Percentiles rank a stretch among this genome's conserved stretches.
phyloP scores from a whole-genome alignment of 2,113 vertebrate genomes.

The Carlito syrichta region DNA sequence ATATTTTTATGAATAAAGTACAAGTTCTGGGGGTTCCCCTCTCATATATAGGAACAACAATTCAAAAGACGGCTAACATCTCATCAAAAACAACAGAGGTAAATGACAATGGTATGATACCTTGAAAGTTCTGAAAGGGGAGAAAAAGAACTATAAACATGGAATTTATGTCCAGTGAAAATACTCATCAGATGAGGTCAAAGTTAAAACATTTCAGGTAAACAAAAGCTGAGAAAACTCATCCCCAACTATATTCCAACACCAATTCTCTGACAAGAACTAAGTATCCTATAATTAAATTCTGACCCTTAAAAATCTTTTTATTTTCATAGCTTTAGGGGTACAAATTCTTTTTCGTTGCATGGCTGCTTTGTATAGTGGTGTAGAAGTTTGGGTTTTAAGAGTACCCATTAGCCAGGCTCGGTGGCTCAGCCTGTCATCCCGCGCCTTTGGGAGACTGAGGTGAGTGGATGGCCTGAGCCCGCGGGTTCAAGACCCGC shows the following conservation, averaged over 20 bases:
- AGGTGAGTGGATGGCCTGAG: too few species aligned
- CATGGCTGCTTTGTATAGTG: too few species aligned
- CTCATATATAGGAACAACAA: background rate
- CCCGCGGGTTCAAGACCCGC: too few species aligned
- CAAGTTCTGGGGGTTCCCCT: too few species aligned
- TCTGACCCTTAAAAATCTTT: too few species aligned
- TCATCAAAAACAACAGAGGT: background rate
- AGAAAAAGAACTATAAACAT: background rate
- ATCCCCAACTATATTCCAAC: background rate
- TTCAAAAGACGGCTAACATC: background rate
- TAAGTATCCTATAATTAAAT: background rate
- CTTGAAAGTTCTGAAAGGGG: background rate
- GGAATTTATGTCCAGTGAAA: background rate
- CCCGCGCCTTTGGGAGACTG: too few species aligned
- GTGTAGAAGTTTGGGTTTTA: too few species aligned
- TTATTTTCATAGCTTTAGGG: too few species aligned
- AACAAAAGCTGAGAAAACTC: background rate
- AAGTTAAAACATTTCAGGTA: background rate
- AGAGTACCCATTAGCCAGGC: too few species aligned
- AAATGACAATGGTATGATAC: background rate
- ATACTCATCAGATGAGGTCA: background rate
- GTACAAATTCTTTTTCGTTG: too few species aligned
- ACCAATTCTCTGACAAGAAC: background rate
- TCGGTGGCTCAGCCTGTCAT: too few species aligned
- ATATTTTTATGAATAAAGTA: too few species aligned